These are phyloP conservation scores for Boleophthalmus pectinirostris DNA, from an alignment of 2,113 vertebrate genomes.

Conservation along the genomic window DNA sequence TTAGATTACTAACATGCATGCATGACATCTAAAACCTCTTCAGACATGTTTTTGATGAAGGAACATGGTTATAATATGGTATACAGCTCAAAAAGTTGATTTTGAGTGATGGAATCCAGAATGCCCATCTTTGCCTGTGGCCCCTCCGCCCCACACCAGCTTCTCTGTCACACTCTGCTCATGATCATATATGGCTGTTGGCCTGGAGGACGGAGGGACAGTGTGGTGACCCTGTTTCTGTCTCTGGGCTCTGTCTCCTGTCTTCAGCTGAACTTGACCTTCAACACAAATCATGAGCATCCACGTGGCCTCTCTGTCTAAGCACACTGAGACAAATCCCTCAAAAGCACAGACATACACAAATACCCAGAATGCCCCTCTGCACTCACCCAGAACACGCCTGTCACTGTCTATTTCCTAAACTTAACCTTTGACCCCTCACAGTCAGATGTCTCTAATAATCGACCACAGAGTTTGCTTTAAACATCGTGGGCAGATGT, in stretches of 20 bases:
- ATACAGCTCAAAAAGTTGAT: no score
- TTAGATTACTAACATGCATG: no score
- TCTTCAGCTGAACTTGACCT: slow-evolving; percentile 46
- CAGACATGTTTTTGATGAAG: no score
- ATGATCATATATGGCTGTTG: no score
- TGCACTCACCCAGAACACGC: slow-evolving; percentile 57
- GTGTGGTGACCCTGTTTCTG: background rate
- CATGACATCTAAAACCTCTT: no score
- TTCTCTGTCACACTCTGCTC: no score
- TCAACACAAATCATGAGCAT: slow-evolving; percentile 36
- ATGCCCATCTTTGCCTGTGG: no score
- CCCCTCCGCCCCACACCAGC: no score
- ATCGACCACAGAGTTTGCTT: slow-evolving; percentile 35
- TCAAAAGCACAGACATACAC: slow-evolving; percentile 45
- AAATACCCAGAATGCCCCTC: slow-evolving; percentile 44
- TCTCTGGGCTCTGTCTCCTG: slow-evolving; percentile 22
- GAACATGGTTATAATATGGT: no score
- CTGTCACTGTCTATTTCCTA: slow-evolving; percentile 64
- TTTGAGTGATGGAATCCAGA: no score
- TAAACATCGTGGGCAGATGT: slow-evolving; percentile 12
- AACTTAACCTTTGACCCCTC: slow-evolving; percentile 62
- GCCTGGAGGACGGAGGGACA: no score
- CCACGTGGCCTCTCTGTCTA: slow-evolving; percentile 14
- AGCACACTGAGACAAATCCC: slow-evolving; percentile 29
- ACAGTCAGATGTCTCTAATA: slow-evolving; percentile 55